phyloP scores from a whole-genome alignment of 1,140 invertebrate species.

The Trichonephila clavipes region DNA sequence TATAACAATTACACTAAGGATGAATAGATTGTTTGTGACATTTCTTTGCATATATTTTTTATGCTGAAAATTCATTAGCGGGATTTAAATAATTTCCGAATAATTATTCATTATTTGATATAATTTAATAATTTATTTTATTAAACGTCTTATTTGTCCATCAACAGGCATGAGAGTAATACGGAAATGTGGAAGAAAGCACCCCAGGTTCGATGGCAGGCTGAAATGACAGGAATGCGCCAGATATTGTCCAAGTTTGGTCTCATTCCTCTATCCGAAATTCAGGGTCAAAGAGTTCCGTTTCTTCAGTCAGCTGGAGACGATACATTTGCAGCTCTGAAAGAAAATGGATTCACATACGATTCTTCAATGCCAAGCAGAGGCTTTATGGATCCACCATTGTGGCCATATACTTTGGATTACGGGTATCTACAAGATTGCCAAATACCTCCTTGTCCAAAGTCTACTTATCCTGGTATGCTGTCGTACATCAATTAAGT shows the following conservation, averaged over 20 bases:
- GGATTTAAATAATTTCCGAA: too few relatives aligned
- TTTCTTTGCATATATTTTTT: too few relatives aligned
- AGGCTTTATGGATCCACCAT: slow-evolving; percentile 68
- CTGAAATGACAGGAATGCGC: slow-evolving; percentile 80
- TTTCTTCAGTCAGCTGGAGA: slow-evolving; percentile 86
- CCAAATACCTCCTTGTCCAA: slow-evolving; percentile 78
- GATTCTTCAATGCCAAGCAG: slow-evolving; percentile 78
- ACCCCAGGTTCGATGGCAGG: slow-evolving; percentile 81
- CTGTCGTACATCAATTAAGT: too few relatives aligned
- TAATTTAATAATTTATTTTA: too few relatives aligned
- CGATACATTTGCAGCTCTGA: slow-evolving; percentile 79
- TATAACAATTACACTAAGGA: too few relatives aligned
- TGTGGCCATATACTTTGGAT: slow-evolving; percentile 78
- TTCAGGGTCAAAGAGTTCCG: slow-evolving; percentile 84
- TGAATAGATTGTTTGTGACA: too few relatives aligned
- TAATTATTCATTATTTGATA: too few relatives aligned
- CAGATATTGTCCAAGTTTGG: slow-evolving; percentile 78
- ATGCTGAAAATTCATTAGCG: too few relatives aligned
- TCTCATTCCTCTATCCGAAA: slow-evolving; percentile 81
- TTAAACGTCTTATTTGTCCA: too few relatives aligned
- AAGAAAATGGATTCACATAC: slow-evolving; percentile 76
- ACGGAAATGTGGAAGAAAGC: slow-evolving; percentile 87
- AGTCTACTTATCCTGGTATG: slow-evolving; percentile 56
- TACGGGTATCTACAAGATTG: slow-evolving; percentile 77
- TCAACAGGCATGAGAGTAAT: slow-evolving; percentile 84